Conservation (phyloP, 2,888 invertebrate genomes). For the Scaptomyza polygonia region DNA sequence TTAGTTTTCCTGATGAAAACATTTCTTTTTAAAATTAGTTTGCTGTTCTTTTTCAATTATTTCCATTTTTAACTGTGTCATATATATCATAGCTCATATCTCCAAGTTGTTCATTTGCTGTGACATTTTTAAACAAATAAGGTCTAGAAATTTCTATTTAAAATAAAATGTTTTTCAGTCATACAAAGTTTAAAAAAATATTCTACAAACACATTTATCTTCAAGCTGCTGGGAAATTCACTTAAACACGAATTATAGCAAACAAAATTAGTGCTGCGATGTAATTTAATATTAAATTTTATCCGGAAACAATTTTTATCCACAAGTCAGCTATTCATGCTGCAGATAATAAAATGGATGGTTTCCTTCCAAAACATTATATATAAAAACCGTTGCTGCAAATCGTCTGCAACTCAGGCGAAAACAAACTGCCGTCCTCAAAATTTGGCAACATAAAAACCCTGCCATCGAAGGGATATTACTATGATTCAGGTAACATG, state of each 20-base stretch:
- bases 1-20: too few species aligned
- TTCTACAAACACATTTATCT: too few species aligned
- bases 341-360: constrained; percentile 75
- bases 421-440: constrained; percentile 14
- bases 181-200: too few species aligned
- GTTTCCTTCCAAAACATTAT: constrained; percentile 77
- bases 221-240: not conserved
- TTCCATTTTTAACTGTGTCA: too few species aligned
- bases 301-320: constrained; percentile 70
- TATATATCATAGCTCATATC: too few species aligned
- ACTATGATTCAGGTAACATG: not conserved
- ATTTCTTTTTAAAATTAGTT: too few species aligned
- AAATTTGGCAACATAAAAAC: constrained; percentile 13
- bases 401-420: constrained; percentile 26
- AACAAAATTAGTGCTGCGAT: constrained; percentile 11
- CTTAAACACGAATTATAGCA: constrained; percentile 30
- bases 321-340: constrained; percentile 80
- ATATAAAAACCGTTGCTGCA: constrained; percentile 72
- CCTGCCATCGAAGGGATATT: constrained; percentile 13
- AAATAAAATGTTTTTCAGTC: too few species aligned
- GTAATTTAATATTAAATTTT: constrained; percentile 73
- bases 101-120: too few species aligned
- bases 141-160: too few species aligned
- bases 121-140: too few species aligned
- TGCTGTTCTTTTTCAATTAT: too few species aligned